Evolutionary conservation across 2,113 vertebrate species (phyloP), one percentile per base, ranked within the genome.

Genomic region (Jaculus jaculus): DNA sequence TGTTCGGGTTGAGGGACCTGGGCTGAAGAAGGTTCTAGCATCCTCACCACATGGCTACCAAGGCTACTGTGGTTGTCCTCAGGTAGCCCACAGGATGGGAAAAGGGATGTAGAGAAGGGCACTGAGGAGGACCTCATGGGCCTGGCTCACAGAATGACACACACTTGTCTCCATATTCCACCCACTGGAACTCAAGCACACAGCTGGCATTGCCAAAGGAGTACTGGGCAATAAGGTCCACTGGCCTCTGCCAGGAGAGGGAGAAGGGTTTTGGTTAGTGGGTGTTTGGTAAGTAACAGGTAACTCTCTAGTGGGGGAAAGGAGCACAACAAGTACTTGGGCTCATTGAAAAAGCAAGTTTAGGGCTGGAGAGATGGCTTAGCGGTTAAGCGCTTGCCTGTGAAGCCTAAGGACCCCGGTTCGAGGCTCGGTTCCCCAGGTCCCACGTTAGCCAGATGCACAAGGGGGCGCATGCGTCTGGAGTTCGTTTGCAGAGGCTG

Each of bases 181-280:
- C 0, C 26, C n/a, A 20, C 63, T 37, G 2, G 79, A 66, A 28
- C 60, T 26, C 37, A 79, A 74, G 8, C 39, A 17, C 13, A 0
- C 0, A 32, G 69, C 21, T 73, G 20, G 1, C 0, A 20, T 54
- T 24, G 9, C 39, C 0, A 1, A 18, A 58, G 7, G 54, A 58
- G 58, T 39, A 1, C 73, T 1, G 3, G 34, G 6, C n/a, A 11
- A 32, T 0, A 2, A 1, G 15, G 15, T 2, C 23, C 24, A 6
- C 1, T 30, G 26, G 39, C 7, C 10, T 32, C 28, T 54, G 15
- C 12, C 26, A 1, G 24, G 54, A 66, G 71, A 61, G 37, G 42
- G 42, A 47, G 42, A 47, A 47, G 42, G 20, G 34, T 60, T 71
- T 42, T 7, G 7, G 2, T 58, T n/a, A 32, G 26, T 0, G 58